Percentiles rank a stretch among this genome's conserved stretches.
Conservation (phyloP, 2,888 invertebrate genomes). For the Tortrix viridana region DNA sequence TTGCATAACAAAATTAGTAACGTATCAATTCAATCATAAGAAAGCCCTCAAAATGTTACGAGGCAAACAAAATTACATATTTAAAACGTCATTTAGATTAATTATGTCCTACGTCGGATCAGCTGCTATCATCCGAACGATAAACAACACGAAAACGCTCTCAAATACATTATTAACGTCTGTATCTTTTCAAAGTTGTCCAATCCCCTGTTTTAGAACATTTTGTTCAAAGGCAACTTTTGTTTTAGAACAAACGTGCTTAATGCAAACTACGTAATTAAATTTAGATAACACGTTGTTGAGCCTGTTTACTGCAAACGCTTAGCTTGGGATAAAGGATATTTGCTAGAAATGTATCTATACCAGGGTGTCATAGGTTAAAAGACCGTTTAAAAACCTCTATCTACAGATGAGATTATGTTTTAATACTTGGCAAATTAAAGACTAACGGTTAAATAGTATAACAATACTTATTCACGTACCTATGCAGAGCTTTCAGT, state of each 20-base stretch:
- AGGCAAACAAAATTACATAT: constrained; percentile 5
- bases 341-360: too few relatives aligned
- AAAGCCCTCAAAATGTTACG: constrained; percentile 42
- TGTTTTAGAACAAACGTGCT: constrained; percentile 12
- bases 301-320: too few relatives aligned
- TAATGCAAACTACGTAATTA: constrained; percentile 13
- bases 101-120: constrained; percentile 20
- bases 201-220: constrained; percentile 8
- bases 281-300: background rate
- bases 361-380: too few relatives aligned
- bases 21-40: constrained; percentile 5
- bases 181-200: constrained; percentile 20
- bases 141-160: constrained; percentile 33
- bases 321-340: too few relatives aligned
- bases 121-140: constrained; percentile 21
- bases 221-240: constrained; percentile 8
- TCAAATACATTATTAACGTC: constrained; percentile 28
- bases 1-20: too few relatives aligned
- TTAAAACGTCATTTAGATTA: constrained; percentile 21
- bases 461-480: too few relatives aligned
- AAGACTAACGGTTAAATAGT: too few relatives aligned
- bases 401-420: too few relatives aligned
- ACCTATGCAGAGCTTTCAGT: too few relatives aligned
- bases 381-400: too few relatives aligned
- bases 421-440: too few relatives aligned